Evolutionary conservation across 2,113 vertebrate genomes (phyloP).

Genomic region (Eurypyga helias): DNA sequence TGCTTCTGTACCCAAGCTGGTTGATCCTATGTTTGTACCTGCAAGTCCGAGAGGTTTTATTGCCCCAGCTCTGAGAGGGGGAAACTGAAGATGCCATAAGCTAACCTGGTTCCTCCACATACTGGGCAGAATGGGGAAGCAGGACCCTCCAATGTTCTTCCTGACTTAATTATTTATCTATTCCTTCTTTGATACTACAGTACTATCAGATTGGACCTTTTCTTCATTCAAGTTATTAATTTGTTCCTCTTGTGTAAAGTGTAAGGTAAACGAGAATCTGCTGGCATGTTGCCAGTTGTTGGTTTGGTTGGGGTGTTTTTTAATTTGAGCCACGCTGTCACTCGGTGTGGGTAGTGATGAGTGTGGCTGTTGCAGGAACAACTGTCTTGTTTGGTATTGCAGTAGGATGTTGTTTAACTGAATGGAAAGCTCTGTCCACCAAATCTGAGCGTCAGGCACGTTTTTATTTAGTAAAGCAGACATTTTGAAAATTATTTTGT

Average conservation of each 20-base stretch:
- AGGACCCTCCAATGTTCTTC: neutral
- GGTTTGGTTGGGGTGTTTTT: no score
- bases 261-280: neutral
- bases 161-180: neutral
- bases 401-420: neutral
- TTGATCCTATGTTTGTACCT: neutral
- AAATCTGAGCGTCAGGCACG: neutral
- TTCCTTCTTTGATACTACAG: neutral
- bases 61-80: neutral
- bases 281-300: neutral
- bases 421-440: neutral
- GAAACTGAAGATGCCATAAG: neutral
- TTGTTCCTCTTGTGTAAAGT: neutral
- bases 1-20: neutral
- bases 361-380: neutral
- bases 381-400: neutral
- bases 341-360: neutral
- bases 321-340: neutral
- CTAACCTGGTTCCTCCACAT: neutral
- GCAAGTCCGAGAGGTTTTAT: neutral
- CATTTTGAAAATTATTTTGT: neutral
- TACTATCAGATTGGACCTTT: neutral
- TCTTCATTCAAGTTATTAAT: neutral
- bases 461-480: neutral
- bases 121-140: neutral